Base-by-base conservation (phyloP, 2,113 vertebrate genomes). In the Mungos mungo region DNA sequence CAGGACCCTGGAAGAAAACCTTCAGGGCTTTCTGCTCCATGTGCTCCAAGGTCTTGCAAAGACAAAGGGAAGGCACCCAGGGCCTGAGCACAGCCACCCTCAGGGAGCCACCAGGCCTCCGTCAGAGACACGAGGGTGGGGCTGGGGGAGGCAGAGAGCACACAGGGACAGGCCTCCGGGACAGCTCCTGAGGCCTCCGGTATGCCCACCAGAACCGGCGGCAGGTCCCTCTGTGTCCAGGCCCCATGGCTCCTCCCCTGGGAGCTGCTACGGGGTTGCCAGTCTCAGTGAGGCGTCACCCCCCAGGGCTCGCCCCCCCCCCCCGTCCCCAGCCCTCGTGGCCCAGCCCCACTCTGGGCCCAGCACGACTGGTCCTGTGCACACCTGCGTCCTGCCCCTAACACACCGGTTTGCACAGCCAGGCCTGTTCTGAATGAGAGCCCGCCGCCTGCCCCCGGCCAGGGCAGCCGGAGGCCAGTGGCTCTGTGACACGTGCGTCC, bases 401-500 rank as follows among this genome's bases (percentile, higher is more conserved):
- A 65, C 63, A 14, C 27, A 2, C 23, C 60, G 10, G 60, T 6
- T 25, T 5, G 60, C 76, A 31, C 29, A 18, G 41, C 45, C 29
- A 4, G 41, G 29, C 45, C 45, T 77, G 45, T 27, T 79, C 45
- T 31, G 29, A 18, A 71, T 4, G 8, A 41, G 21, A 27, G 71
- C 38, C 23, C 5, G 12, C 38, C 2, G 25, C 71, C 52, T 1
- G 5, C 52, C 80, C 52, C 8, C 80, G 25, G 54, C n/a, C 21
- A 27, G 31, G 18, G 12, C 66, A 9, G 9, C 33, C 3, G 1
- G 66, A 27, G 18, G 52, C 4, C n/a, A 3, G 35, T 9, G 45
- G 29, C 23, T 14, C 11, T 4, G 45, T 3, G 13, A 2, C 41
- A 2, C 1, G 33, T 7, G 4, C 1, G 5, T 57, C 52, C 23